phyloP scores from a whole-genome alignment of 2,113 vertebrate genomes.

The Rhadina sibilatrix region DNA sequence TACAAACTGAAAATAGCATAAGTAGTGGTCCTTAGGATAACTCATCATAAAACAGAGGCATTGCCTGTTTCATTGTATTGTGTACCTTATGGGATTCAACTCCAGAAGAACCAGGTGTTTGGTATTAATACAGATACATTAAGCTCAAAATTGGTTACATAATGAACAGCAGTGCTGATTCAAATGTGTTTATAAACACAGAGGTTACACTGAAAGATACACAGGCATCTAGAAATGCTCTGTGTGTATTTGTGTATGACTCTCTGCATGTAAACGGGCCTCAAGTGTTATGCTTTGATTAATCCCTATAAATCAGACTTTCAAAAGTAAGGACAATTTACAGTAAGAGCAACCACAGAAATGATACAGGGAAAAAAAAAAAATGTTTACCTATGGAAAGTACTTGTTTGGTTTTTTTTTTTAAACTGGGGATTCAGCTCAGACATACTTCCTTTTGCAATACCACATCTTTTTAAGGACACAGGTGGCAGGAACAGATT shows the following conservation, averaged over 20 bases:
- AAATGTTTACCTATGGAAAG: not conserved
- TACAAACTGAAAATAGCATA: not conserved
- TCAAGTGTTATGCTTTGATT: slow-evolving; percentile 4
- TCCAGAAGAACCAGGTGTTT: slow-evolving; percentile 26
- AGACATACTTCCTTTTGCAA: not conserved
- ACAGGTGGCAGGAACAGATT: not conserved
- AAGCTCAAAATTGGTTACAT: not conserved
- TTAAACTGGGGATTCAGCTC: not conserved
- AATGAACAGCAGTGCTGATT: slow-evolving; percentile 17
- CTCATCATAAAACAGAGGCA: not conserved
- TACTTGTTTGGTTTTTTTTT: not conserved
- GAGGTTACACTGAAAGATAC: not conserved
- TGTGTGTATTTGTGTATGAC: not conserved
- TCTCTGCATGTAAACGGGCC: not conserved
- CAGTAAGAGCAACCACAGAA: not conserved
- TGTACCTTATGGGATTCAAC: not conserved
- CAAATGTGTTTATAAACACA: slow-evolving; percentile 29
- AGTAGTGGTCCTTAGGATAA: not conserved
- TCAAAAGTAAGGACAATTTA: not conserved
- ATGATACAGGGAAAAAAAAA: not conserved
- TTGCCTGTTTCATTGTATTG: not conserved
- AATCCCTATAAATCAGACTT: not conserved
- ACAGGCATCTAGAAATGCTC: not conserved
- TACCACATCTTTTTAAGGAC: not conserved
- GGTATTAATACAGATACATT: slow-evolving; percentile 13